Evolutionary conservation across 1,140 invertebrate species (phyloP), one percentile per base, ranked within the genome.

Genomic region (Wiebesia pumilae): DNA sequence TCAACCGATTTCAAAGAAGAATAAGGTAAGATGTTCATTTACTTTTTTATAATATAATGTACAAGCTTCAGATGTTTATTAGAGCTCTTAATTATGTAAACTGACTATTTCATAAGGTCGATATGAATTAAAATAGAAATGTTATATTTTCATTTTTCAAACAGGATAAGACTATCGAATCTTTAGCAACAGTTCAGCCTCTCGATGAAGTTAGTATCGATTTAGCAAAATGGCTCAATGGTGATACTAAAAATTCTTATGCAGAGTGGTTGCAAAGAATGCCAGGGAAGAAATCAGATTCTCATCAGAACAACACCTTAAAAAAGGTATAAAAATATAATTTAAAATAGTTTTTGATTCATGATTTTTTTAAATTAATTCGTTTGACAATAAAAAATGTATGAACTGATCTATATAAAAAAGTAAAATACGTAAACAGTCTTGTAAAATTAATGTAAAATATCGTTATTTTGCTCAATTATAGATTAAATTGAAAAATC

Each of bases 161-260:
- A 87, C 54, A 95, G 94, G 94, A 96, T 91, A 94, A 96, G 91
- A 93, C 93, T 43, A 93, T 95, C n/a, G 93, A 94, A 43, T 93
- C 93, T 3, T 86, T 95, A 16, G 94, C 94, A n/a, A 95, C 93
- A 0, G 90, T 95, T 33, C 92, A 94, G 47, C 93, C 94, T 7
- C 92, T 94, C 0, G 95, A 96, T 88, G 95, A 95, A 38, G 94
- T 97, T 7, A 95, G 95, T 80, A 96, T 98, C 24, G 96, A 97
- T 90, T 95, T 97, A 51, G 94, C 94, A 43, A 96, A 96, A 84
- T 98, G 97, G 97, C 92, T 98, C 0, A 94, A 94, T 79, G 97
- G 96, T 16, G 96, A 98, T 91, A 91, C 95, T 0, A 95, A 95
- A 80, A 96, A 97, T 89, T 96, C 96, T 6, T 98, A 96, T 92